A percentile compares a stretch with the other conserved stretches of the same genome.
These are phyloP conservation scores for Mustelus asterias DNA, from an alignment of 2,113 vertebrate genomes.

Conservation along the genomic window DNA sequence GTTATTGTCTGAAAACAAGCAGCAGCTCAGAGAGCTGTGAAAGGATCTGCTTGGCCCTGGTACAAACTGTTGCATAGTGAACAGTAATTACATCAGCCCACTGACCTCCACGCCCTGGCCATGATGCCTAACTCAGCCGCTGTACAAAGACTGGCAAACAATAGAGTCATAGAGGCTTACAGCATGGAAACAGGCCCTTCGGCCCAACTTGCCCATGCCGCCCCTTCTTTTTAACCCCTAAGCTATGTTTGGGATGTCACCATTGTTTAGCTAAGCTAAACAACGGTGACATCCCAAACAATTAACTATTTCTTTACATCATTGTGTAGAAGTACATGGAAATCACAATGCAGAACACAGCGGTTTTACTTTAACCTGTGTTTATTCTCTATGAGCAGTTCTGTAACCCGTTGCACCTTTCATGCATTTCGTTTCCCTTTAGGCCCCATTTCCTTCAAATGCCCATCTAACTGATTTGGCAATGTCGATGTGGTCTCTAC, in stretches of 20 bases:
- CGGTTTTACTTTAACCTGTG: neutral
- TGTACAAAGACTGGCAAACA: neutral
- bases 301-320: neutral
- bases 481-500: neutral
- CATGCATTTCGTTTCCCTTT: neutral
- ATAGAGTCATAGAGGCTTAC: no score
- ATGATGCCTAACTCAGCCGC: neutral
- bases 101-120: neutral
- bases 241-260: no score
- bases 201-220: no score
- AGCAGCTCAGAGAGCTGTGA: neutral
- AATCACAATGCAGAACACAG: neutral
- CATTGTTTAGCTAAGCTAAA: no score
- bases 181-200: no score
- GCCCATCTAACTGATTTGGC: neutral
- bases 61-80: neutral
- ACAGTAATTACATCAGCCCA: neutral
- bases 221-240: no score
- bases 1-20: neutral
- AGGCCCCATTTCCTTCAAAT: neutral
- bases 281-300: neutral
- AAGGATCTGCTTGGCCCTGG: constrained; percentile 12
- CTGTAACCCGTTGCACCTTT: neutral
- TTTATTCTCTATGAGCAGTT: neutral
- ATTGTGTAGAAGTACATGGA: neutral